Evolutionary conservation across 2,888 invertebrate species (phyloP), one percentile per base, ranked within the genome.

Genomic region (Lasioglossum villosulum): DNA sequence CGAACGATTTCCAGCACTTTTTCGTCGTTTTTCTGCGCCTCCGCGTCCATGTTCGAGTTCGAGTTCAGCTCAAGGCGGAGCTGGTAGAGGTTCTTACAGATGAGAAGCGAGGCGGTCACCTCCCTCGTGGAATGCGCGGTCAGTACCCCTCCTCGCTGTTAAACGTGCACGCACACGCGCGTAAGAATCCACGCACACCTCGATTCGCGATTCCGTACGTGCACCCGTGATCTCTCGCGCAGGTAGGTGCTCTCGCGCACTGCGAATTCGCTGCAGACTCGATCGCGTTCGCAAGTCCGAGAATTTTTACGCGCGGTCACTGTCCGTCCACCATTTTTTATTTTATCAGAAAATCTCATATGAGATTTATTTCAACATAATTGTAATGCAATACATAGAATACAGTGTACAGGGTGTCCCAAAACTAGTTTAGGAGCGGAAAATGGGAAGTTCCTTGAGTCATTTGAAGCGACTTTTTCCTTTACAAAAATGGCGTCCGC

Each of bases 121-220:
- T 92, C 87, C 88, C 88, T 89, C 88, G 86, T 92, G 93, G 93
- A 93, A 93, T 93, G 91, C 89, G 92, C 92, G 93, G 93, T 93
- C 93, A 92, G 92, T 91, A 92, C 91, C 91, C 92, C 91, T 88
- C 86, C 88, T 87, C 72, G 79, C 80, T 79, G 84, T 76, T 73
- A 79, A 80, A 85, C 88, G 83, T 84, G 82, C 82, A 86, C 82
- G 78, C 80, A 66, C 66, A 73, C 59, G 70, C 75, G 19, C n/a
- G 30, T 72, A 52, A 52, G 19, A 37, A 37, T 68, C n/a, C 79
- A 23, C 34, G 39, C 80, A 23, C 74, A 34, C 39, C 59, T 48
- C 23, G 42, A 23, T 37, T 19, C 42, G 19, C 59, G 77, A 73
- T 83, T 84, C 77, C 83, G 83, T 75, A 42, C 77, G 78, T 78